Evolutionary conservation across 2,113 vertebrate species (phyloP), one percentile per base, ranked within the genome.

Genomic region (Phalacrocorax brasilianus): DNA sequence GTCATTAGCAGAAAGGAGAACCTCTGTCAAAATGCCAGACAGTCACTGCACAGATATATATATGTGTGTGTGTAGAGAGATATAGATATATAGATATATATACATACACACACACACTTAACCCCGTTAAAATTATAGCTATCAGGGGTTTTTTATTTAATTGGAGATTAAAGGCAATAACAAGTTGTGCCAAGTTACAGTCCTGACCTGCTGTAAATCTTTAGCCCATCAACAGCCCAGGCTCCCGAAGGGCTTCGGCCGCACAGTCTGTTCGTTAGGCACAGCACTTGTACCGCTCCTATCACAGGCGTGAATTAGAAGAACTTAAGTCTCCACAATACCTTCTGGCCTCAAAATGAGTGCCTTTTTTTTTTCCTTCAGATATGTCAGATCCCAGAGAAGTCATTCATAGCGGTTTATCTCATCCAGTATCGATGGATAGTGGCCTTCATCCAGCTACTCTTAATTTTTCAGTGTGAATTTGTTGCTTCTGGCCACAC

Each of bases 361-460:
- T 4, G 59, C 5, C 65, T 80, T 55, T 61, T 61, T 30, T 23
- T 52, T 44, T 44, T 44, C 42, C 30, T 63, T 74, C 59, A 66
- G 40, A 11, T 49, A 35, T 0, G 15, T 58, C 35, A 90, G 33
- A 9, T 2, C 52, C 1, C 53, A 72, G 28, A 62, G 47, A 61
- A 44, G 55, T 28, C 20, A 44, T 17, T 35, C 49, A 23, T 0
- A 52, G 35, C 5, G 33, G 33, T 45, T 78, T 62, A 70, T 30
- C 44, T 71, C 42, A 38, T 80, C 59, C 59, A 40, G 6, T 32
- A 65, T 9, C 0, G 0, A 82, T 8, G 11, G 35, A 7, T 0
- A 71, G 45, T 12, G 23, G 52, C 49, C 58, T 76, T 68, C 71
- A 24, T 17, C 9, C 53, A 35, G 12, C 13, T 40, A 14, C 33